Percentiles rank a stretch among this genome's conserved stretches.
Evolutionary conservation across 1,140 invertebrate species (phyloP).

Genomic region (Penaeus japonicus): DNA sequence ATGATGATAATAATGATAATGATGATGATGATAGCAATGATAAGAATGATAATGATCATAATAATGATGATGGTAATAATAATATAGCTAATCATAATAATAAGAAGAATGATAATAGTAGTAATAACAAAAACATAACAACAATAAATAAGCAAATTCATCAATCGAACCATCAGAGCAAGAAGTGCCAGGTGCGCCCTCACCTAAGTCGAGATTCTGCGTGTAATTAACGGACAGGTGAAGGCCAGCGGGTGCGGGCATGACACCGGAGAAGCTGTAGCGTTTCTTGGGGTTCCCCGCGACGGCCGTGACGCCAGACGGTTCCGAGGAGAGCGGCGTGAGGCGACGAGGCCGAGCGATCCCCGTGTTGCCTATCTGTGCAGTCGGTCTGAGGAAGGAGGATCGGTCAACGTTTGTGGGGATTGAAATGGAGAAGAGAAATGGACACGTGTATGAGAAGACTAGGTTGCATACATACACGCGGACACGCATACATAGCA

Average conservation of each 20-base stretch:
- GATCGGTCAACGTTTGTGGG: too few relatives aligned
- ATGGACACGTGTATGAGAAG: background rate
- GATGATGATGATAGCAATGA: too few relatives aligned
- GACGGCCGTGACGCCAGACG: background rate
- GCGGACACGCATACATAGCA: background rate
- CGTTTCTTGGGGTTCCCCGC: background rate
- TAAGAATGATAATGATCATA: too few relatives aligned
- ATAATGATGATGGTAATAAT: too few relatives aligned
- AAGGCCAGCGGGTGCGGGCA: slow-evolving; percentile 40
- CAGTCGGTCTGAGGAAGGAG: background rate
- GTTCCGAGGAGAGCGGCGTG: slow-evolving; percentile 22
- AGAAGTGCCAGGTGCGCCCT: background rate
- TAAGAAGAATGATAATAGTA: too few relatives aligned
- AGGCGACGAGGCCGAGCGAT: slow-evolving; percentile 38
- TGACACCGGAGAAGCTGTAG: slow-evolving; percentile 3
- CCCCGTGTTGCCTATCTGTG: slow-evolving; percentile 30
- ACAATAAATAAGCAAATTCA: too few relatives aligned
- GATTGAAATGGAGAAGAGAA: background rate
- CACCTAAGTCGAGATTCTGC: slow-evolving; percentile 47
- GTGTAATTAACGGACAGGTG: slow-evolving; percentile 58
- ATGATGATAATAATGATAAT: too few relatives aligned
- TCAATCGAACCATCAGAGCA: background rate
- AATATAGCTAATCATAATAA: too few relatives aligned
- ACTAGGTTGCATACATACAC: background rate
- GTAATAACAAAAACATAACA: too few relatives aligned